Conservation (phyloP, 2,113 vertebrate genomes). For the Sylvietta virens region DNA sequence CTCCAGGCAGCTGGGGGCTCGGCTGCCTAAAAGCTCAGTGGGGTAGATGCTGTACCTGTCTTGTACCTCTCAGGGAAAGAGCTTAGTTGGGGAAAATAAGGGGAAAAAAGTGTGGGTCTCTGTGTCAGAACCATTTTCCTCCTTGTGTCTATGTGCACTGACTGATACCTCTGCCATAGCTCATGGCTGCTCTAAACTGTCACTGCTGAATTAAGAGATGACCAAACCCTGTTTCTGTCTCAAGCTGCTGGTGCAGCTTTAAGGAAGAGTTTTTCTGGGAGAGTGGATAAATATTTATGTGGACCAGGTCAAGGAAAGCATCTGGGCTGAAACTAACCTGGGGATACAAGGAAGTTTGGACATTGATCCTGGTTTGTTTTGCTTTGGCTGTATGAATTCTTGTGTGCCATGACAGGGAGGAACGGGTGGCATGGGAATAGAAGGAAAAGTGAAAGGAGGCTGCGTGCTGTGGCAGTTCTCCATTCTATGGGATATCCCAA, state of each 20-base stretch:
- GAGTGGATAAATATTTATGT: not conserved
- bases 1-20: not conserved
- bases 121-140: not conserved
- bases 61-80: not conserved
- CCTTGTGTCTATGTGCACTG: not conserved
- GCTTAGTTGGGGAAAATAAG: accelerated
- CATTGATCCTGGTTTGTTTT: not conserved
- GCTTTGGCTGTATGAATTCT: not conserved
- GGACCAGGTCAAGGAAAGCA: not conserved
- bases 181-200: not conserved
- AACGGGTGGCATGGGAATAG: not conserved
- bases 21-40: not conserved
- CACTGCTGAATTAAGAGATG: not conserved
- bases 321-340: not conserved
- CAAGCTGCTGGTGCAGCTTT: not conserved
- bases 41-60: not conserved
- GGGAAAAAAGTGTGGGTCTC: not conserved
- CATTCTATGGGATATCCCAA: not conserved
- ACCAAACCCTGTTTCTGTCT: not conserved
- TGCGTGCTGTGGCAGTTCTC: not conserved
- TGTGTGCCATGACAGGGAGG: not conserved
- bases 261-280: not conserved
- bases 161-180: not conserved
- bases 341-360: not conserved
- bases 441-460: not conserved